Evolutionary conservation across 2,888 invertebrate genomes (phyloP), one percentile per base, ranked within the genome.

Genomic region (Omphaloscelis lunosa): DNA sequence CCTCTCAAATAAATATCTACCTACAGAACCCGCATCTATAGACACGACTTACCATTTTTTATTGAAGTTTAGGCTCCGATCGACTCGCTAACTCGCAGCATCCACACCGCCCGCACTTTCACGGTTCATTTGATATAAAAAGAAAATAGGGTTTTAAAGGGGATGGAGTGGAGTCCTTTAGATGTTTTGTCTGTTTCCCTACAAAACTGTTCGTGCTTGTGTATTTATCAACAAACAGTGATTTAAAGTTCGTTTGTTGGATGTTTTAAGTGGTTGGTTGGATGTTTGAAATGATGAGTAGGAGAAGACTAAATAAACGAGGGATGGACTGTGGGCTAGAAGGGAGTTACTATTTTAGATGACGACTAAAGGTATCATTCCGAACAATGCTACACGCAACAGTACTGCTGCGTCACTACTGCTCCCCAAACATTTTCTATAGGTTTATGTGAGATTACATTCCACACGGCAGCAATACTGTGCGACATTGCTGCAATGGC

Each of bases 101-200:
- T 83, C 82, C 79, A 85, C 90, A 91, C 91, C 90, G 87, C 93
- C 93, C 93, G 93, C 93, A 93, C 93, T 94, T 93, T 93, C 92
- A 91, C 92, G 92, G 93, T 93, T 94, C 94, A 94, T 93, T 92
- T 93, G 91, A 91, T 92, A 92, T 94, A 93, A 94, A 95, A 94
- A 94, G 93, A 93, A 94, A 94, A 94, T 93, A 91, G 88, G 91
- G 89, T 89, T 94, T 94, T 94, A 93, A 94, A 93, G 39, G 84
- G 93, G 93, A 92, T 93, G 88, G 89, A 90, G 89, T 89, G 67
- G 89, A 91, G 90, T 93, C 91, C 93, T 94, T 94, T 92, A 91
- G 56, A 76, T 45, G 78, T 82, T 88, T 87, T 87, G 75, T 88
- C 74, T 80, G 91, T 91, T 91, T 93, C 93, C 93, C 91, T 91